A percentile compares a stretch with the other conserved stretches of the same genome.
Conservation (phyloP, 2,797 vertebrate species). For the Cottoperca gobio region DNA sequence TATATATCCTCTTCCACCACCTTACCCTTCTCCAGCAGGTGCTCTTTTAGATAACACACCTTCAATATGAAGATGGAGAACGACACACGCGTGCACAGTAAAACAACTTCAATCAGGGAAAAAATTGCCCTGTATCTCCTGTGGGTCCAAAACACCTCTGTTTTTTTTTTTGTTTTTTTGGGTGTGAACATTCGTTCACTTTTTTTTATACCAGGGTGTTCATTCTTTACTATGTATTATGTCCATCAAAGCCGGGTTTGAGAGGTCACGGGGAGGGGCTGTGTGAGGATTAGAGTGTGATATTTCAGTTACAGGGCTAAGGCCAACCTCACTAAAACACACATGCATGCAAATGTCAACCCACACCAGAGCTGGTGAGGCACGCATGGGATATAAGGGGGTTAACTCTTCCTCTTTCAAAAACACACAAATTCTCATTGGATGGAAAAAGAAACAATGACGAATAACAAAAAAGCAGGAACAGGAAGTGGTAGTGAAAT, state of each 20-base stretch:
- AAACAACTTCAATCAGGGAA: constrained; percentile 71
- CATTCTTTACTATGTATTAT: constrained; percentile 49
- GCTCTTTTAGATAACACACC: constrained; percentile 84
- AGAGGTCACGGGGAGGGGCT: constrained; percentile 49
- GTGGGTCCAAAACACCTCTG: constrained; percentile 47
- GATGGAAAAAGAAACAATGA: constrained; percentile 67
- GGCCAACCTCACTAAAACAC: constrained; percentile 76
- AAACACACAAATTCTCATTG: constrained; percentile 76
- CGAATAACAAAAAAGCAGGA: constrained; percentile 58
- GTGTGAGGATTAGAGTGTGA: constrained; percentile 53
- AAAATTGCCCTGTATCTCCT: constrained; percentile 54
- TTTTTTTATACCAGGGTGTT: constrained; percentile 36
- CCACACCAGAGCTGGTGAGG: constrained; percentile 71
- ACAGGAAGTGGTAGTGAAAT: constrained; percentile 68
- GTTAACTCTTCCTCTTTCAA: constrained; percentile 67
- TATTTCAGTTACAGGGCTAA: constrained; percentile 63
- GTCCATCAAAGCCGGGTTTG: constrained; percentile 56
- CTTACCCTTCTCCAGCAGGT: constrained; percentile 74
- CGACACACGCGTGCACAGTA: constrained; percentile 70
- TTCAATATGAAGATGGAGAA: constrained; percentile 91
- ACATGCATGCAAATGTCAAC: constrained; percentile 82
- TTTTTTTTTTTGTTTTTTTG: constrained; percentile 26
- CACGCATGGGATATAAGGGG: constrained; percentile 67
- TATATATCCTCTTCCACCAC: constrained; percentile 41
- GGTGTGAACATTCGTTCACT: constrained; percentile 41